A percentile compares a stretch with the other conserved stretches of the same genome.
These are phyloP conservation scores for Cheilosia vulpina DNA, from an alignment of 2,888 invertebrate species.

Conservation along the genomic window DNA sequence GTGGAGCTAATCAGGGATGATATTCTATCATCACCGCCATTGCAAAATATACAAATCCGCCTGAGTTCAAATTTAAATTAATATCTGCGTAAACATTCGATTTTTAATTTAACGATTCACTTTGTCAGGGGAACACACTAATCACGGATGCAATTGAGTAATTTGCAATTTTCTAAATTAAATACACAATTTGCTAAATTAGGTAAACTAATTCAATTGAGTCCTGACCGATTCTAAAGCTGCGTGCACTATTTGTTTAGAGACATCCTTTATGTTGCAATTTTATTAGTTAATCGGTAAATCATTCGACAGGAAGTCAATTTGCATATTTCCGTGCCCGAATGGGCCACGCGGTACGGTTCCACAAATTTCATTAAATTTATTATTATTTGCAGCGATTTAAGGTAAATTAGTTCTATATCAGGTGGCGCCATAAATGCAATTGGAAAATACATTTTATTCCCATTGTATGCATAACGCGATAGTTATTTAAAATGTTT, in stretches of 20 bases:
- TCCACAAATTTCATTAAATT: constrained; percentile 18
- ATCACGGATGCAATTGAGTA: constrained; percentile 45
- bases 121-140: background rate
- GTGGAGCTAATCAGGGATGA: constrained; percentile 10
- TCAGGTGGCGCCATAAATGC: constrained; percentile 20
- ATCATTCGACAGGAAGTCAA: constrained; percentile 48
- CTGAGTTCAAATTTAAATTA: constrained; percentile 12
- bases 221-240: background rate
- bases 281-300: constrained; percentile 45
- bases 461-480: constrained; percentile 25
- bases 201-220: constrained; percentile 37
- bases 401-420: constrained; percentile 16
- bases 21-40: background rate
- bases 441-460: constrained; percentile 27
- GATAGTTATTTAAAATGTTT: constrained; percentile 20
- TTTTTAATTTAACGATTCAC: constrained; percentile 36
- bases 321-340: constrained; percentile 50
- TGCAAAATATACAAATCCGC: constrained; percentile 19
- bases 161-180: constrained; percentile 47
- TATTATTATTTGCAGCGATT: constrained; percentile 18
- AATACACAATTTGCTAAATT: constrained; percentile 25
- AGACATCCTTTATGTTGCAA: background rate
- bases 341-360: background rate
- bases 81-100: constrained; percentile 29
- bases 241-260: background rate